These are phyloP conservation scores for Drosophila yakuba DNA, from an alignment of 1,140 invertebrate species.

Conservation along the genomic window DNA sequence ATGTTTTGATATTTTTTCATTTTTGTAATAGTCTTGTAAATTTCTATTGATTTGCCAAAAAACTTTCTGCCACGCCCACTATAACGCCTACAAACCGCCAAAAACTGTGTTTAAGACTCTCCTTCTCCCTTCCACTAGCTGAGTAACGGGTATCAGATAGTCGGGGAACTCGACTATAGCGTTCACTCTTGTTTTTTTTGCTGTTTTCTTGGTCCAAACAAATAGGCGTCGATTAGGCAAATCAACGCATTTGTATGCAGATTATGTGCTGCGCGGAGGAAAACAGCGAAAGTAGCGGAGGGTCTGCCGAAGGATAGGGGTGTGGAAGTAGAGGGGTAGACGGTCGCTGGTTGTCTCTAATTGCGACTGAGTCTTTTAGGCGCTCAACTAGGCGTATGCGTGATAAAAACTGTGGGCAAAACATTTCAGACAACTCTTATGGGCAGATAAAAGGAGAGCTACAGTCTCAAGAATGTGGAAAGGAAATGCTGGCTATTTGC, in stretches of 20 bases:
- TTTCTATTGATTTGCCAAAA: too few species aligned
- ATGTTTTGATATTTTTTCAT: too few species aligned
- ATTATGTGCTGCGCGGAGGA: slow-evolving; percentile 68
- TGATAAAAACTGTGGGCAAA: slow-evolving; percentile 59
- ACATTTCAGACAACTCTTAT: slow-evolving; percentile 27
- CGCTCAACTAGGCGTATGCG: slow-evolving; percentile 64
- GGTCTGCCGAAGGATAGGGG: background rate
- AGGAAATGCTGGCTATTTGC: too few species aligned
- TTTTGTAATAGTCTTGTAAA: too few species aligned
- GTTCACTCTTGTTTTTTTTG: too few species aligned
- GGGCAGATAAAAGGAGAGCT: slow-evolving; percentile 18
- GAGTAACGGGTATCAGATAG: too few species aligned
- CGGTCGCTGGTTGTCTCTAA: slow-evolving; percentile 59
- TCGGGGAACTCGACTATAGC: too few species aligned
- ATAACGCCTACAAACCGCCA: too few species aligned
- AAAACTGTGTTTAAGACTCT: too few species aligned
- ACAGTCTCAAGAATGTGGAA: background rate
- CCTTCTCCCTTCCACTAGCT: too few species aligned
- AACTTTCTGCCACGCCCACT: too few species aligned
- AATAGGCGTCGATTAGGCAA: slow-evolving; percentile 82
- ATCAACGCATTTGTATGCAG: slow-evolving; percentile 83
- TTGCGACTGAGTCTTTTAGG: slow-evolving; percentile 66
- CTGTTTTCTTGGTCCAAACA: slow-evolving; percentile 59
- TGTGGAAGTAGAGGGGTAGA: background rate
- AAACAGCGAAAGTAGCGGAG: slow-evolving; percentile 29